Percentiles rank a stretch among this genome's conserved stretches.
These are phyloP conservation scores for Pinna nobilis DNA, from an alignment of 1,140 invertebrate genomes.

Conservation along the genomic window DNA sequence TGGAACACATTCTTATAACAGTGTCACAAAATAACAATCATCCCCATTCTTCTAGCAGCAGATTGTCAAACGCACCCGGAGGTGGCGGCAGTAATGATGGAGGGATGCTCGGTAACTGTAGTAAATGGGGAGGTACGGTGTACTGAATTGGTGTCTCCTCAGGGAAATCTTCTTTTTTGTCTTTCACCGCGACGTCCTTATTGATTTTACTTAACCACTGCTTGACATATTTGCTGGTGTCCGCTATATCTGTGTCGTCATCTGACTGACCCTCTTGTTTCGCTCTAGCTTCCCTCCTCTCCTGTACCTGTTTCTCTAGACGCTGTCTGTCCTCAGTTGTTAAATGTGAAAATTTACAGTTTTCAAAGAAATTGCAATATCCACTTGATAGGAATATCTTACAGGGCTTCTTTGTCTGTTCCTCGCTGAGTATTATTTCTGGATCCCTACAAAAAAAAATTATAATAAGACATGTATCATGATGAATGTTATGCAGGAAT, in stretches of 20 bases:
- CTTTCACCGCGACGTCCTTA: not conserved
- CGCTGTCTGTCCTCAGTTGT: slow-evolving; percentile 13
- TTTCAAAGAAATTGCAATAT: slow-evolving; percentile 36
- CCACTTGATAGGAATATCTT: slow-evolving; percentile 53
- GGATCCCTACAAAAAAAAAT: slow-evolving; percentile 49
- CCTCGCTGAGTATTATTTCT: slow-evolving; percentile 58
- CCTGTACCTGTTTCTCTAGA: slow-evolving; percentile 11
- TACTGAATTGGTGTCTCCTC: slow-evolving; percentile 20
- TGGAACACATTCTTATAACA: no score
- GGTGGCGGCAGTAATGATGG: slow-evolving; percentile 34
- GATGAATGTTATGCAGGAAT: no score
- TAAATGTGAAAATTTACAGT: slow-evolving; percentile 41
- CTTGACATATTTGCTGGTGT: not conserved
- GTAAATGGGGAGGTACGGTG: slow-evolving; percentile 23
- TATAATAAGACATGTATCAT: no score
- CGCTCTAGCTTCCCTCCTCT: slow-evolving; percentile 11
- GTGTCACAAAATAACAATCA: no score
- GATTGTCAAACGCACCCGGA: slow-evolving; percentile 10
- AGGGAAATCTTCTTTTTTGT: not conserved
- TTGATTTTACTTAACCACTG: not conserved
- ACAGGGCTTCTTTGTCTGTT: slow-evolving; percentile 63
- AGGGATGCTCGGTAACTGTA: slow-evolving; percentile 18
- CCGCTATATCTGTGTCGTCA: not conserved
- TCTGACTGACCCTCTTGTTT: not conserved
- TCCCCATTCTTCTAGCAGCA: slow-evolving; percentile 35